A percentile compares a stretch with the other conserved stretches of the same genome.
Evolutionary conservation across 2,888 invertebrate species (phyloP).

Genomic region (Oligia fasciuncula): DNA sequence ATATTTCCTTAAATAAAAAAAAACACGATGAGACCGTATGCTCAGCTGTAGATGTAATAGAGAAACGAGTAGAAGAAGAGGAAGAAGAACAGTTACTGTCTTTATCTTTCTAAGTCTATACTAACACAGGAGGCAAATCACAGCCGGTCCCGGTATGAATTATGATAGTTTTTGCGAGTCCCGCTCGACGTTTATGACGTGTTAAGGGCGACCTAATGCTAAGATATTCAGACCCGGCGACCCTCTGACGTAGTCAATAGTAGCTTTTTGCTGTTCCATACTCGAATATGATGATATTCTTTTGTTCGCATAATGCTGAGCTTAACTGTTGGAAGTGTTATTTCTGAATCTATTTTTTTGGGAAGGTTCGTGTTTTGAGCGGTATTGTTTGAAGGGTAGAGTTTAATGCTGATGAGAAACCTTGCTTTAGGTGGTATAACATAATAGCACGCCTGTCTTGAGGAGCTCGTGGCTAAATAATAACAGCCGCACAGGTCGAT

Average conservation of each 20-base stretch:
- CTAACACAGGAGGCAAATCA: conserved; percentile 70
- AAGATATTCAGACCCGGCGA: conserved; percentile 64
- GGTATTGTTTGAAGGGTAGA: neutral
- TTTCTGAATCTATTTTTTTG: conserved; percentile 46
- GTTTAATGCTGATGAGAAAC: neutral
- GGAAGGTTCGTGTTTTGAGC: neutral
- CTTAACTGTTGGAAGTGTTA: conserved; percentile 49
- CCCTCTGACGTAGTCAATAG: conserved; percentile 67
- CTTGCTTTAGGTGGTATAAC: neutral
- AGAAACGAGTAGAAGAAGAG: neutral
- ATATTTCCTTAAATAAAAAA: no score
- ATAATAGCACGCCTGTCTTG: neutral
- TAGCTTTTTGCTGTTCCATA: conserved; percentile 61
- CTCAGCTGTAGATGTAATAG: no score
- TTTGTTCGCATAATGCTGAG: conserved; percentile 62
- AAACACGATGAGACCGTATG: no score
- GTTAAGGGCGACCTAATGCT: conserved; percentile 67
- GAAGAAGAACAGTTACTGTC: conserved; percentile 8
- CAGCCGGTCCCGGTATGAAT: conserved; percentile 75
- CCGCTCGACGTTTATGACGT: conserved; percentile 77
- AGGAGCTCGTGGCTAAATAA: no score
- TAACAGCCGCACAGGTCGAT: no score
- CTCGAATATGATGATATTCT: conserved; percentile 58
- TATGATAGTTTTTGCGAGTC: conserved; percentile 80
- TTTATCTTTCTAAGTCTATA: conserved; percentile 43